Percentiles rank a stretch among this genome's conserved stretches.
These are phyloP conservation scores for Hyposoter didymator DNA, from an alignment of 2,888 invertebrate species.

Conservation along the genomic window DNA sequence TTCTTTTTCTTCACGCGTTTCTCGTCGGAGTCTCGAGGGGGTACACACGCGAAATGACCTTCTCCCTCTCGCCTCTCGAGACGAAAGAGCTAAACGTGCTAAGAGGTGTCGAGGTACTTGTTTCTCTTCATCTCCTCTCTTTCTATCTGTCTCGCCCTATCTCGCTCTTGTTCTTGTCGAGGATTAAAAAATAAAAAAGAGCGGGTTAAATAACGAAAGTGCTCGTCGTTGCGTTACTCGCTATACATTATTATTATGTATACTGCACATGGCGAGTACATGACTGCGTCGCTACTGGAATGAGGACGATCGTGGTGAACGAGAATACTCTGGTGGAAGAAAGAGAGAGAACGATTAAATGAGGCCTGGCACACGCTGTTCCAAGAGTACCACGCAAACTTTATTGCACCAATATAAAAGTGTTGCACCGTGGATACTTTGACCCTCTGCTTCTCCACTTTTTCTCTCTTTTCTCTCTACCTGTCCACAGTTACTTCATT, in stretches of 20 bases:
- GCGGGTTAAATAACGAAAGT: slow-evolving; percentile 63
- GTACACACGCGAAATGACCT: slow-evolving; percentile 16
- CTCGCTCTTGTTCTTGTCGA: slow-evolving; percentile 34
- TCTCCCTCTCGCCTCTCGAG: slow-evolving; percentile 14
- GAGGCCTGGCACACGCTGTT: slow-evolving; percentile 37
- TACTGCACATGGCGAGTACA: slow-evolving; percentile 39
- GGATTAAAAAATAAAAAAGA: slow-evolving; percentile 63
- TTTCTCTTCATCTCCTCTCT: not conserved
- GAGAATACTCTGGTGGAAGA: not conserved
- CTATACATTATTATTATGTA: slow-evolving; percentile 41
- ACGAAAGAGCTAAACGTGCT: slow-evolving; percentile 64
- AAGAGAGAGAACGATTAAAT: slow-evolving; percentile 41
- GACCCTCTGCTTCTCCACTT: slow-evolving; percentile 20
- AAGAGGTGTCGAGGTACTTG: slow-evolving; percentile 52
- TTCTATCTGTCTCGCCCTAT: not conserved
- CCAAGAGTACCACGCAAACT: slow-evolving; percentile 54
- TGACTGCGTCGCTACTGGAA: slow-evolving; percentile 30
- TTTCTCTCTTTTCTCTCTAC: not conserved
- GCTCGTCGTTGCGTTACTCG: slow-evolving; percentile 42
- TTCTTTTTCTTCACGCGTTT: slow-evolving; percentile 30
- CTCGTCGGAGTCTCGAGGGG: not conserved
- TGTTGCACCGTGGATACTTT: slow-evolving; percentile 64
- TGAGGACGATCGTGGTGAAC: slow-evolving; percentile 44
- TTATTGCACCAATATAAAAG: slow-evolving; percentile 70
- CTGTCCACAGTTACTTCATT: not conserved